Evolutionary conservation across 2,888 invertebrate species (phyloP).

Genomic region (Allygus modestus): DNA sequence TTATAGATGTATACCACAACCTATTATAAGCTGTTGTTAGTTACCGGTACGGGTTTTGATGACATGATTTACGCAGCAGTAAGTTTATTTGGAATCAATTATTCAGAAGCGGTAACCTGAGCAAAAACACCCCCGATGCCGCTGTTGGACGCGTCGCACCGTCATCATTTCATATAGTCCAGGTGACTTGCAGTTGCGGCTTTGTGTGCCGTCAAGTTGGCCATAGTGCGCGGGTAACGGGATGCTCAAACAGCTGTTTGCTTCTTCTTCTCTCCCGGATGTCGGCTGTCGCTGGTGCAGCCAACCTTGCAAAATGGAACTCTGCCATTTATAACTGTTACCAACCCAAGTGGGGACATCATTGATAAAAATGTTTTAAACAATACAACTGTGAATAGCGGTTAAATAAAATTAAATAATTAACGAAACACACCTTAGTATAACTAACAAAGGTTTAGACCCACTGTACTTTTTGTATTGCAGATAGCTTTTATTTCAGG

Average conservation of each 20-base stretch:
- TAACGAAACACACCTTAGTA: no score
- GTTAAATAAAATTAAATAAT: no score
- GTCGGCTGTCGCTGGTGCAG: conserved; percentile 49
- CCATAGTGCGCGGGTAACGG: conserved; percentile 33
- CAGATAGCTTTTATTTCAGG: no score
- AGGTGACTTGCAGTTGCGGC: background rate
- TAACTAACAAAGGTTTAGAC: no score
- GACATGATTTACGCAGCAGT: no score
- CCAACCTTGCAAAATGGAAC: conserved; percentile 55
- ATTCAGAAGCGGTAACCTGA: background rate
- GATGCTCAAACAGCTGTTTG: conserved; percentile 8
- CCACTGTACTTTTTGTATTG: no score
- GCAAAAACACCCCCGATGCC: background rate
- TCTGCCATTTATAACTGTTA: conserved; percentile 1
- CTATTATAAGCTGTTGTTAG: no score
- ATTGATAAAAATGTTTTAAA: no score
- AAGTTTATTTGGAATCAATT: no score
- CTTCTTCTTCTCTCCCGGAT: conserved; percentile 42
- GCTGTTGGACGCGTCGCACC: background rate
- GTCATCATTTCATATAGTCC: conserved; percentile 45
- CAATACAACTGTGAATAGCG: no score
- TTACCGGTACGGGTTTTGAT: no score
- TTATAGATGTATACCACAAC: no score
- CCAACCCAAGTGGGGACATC: background rate
- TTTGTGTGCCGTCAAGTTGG: conserved; percentile 34